A percentile compares a stretch with the other conserved stretches of the same genome.
Evolutionary conservation across 2,888 invertebrate genomes (phyloP).

Genomic region (Hypselothyrea guttata): DNA sequence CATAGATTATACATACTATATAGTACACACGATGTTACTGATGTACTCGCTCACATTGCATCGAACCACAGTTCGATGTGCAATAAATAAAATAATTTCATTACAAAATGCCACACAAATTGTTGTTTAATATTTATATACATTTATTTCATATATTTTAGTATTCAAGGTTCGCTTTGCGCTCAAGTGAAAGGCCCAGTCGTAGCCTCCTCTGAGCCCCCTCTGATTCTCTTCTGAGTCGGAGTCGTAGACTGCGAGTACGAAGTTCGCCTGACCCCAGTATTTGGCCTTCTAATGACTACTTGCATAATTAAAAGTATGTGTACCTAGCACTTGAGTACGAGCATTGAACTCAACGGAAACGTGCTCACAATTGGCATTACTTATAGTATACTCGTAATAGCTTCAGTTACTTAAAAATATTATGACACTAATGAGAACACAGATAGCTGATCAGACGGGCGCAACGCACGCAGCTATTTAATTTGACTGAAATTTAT

Average conservation of each 20-base stretch:
- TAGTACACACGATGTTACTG: conserved; percentile 12
- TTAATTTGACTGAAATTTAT: too few species aligned
- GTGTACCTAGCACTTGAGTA: too few species aligned
- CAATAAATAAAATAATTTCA: conserved; percentile 41
- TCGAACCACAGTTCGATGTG: conserved; percentile 24
- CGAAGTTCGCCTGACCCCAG: background rate
- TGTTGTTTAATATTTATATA: conserved; percentile 1
- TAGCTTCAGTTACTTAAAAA: background rate
- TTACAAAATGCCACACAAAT: conserved; percentile 8
- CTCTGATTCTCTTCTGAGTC: too few species aligned
- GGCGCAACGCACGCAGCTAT: too few species aligned
- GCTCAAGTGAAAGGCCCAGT: conserved; percentile 3
- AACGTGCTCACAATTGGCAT: too few species aligned
- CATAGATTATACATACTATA: conserved; percentile 42
- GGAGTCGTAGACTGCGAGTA: background rate
- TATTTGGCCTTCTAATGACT: background rate
- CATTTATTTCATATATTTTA: conserved; percentile 5
- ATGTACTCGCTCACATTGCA: conserved; percentile 39
- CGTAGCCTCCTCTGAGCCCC: too few species aligned
- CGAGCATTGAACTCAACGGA: too few species aligned
- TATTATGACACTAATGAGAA: too few species aligned
- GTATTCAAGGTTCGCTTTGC: conserved; percentile 26
- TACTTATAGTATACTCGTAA: too few species aligned
- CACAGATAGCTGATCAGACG: too few species aligned
- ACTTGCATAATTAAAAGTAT: background rate